phyloP scores from a whole-genome alignment of 2,113 vertebrate species.

The Pachycephala philippinensis region DNA sequence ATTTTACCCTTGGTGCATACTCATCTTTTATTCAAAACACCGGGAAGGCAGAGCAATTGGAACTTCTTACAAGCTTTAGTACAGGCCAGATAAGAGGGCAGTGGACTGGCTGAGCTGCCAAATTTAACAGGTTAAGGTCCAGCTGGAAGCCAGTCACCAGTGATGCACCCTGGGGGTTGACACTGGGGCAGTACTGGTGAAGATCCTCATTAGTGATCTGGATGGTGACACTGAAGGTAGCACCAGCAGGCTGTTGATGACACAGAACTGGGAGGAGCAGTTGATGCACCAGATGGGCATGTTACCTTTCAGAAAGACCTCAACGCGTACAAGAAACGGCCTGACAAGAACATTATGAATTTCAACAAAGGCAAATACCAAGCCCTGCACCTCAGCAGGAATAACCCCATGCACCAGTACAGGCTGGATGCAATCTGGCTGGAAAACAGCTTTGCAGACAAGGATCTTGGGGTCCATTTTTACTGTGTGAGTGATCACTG shows the following conservation, averaged over 20 bases:
- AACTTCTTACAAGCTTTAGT: not conserved
- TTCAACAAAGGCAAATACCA: not conserved
- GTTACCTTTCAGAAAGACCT: not conserved
- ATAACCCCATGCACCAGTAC: not conserved
- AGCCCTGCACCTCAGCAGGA: not conserved
- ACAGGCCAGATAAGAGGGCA: not conserved
- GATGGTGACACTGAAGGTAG: not conserved
- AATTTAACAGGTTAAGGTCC: not conserved
- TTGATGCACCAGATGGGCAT: not conserved
- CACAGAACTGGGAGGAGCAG: not conserved
- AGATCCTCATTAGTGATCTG: not conserved
- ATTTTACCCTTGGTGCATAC: not conserved
- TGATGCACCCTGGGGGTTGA: rapidly evolving
- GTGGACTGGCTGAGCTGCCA: not conserved
- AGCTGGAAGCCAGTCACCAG: not conserved
- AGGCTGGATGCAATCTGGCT: not conserved
- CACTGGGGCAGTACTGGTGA: not conserved
- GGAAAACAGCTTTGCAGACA: not conserved
- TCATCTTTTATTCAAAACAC: not conserved
- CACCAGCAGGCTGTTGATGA: not conserved
- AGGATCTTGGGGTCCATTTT: not conserved
- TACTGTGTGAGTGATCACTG: not conserved
- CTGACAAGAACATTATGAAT: not conserved
- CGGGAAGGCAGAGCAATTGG: not conserved
- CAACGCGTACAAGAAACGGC: not conserved